Percentiles rank a stretch among this genome's conserved stretches.
Evolutionary conservation across 1,140 invertebrate genomes (phyloP).

Genomic region (Caenorhabditis brenneri): DNA sequence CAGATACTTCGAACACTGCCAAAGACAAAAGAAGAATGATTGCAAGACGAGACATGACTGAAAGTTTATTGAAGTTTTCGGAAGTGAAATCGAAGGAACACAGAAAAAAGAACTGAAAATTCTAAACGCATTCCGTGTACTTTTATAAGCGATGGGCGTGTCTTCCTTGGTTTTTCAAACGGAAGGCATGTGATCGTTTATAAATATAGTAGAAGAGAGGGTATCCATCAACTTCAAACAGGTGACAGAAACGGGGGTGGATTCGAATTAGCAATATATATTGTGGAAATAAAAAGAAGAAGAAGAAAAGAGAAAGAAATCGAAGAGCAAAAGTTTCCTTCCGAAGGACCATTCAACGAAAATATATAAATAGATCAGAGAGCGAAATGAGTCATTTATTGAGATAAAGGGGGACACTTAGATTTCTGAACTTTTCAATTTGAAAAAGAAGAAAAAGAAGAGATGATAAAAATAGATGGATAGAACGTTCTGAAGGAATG

Average conservation of each 20-base stretch:
- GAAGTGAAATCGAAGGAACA: neutral
- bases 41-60: constrained; percentile 21
- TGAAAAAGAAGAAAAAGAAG: neutral
- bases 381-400: neutral
- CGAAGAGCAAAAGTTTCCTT: constrained; percentile 20
- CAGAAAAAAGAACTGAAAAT: neutral
- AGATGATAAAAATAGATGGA: neutral
- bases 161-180: neutral
- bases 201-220: neutral
- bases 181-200: constrained; percentile 38
- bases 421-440: neutral
- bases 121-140: neutral
- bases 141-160: constrained; percentile 29
- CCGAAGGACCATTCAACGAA: neutral
- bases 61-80: neutral
- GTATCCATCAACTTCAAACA: constrained; percentile 17
- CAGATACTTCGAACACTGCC: neutral
- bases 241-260: constrained; percentile 23
- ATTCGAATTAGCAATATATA: too few species aligned
- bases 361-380: constrained; percentile 14
- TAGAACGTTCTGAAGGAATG: neutral
- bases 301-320: neutral
- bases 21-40: neutral
- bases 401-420: neutral
- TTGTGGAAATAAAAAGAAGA: neutral